phyloP scores from a whole-genome alignment of 2,888 invertebrate species.

The Zelleria hepariella region DNA sequence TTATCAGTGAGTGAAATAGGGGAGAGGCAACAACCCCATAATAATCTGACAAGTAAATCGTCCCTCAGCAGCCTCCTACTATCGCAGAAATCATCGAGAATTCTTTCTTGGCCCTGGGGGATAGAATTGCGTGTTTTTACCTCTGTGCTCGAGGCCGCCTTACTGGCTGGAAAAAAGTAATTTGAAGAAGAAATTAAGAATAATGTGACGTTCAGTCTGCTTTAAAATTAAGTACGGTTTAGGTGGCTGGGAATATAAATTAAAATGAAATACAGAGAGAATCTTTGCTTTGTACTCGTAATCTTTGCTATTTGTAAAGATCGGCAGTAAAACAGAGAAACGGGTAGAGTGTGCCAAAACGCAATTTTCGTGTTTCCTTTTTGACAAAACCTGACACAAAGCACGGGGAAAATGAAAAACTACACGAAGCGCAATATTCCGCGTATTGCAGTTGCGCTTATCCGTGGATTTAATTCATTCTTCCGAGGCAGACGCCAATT shows the following conservation, averaged over 20 bases:
- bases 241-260: neutral
- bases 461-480: slow-evolving; percentile 18
- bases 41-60: neutral
- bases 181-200: neutral
- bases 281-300: no score
- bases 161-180: neutral
- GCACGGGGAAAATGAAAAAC: slow-evolving; percentile 16
- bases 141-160: neutral
- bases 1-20: neutral
- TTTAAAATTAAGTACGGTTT: neutral
- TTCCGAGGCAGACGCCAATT: slow-evolving; percentile 18
- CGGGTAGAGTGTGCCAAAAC: neutral
- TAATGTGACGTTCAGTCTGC: neutral
- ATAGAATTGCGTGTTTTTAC: neutral
- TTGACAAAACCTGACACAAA: neutral
- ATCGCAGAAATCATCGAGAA: neutral
- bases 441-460: neutral
- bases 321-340: neutral
- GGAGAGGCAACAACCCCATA: neutral
- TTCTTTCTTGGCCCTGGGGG: neutral
- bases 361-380: neutral
- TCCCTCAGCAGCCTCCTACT: neutral
- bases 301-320: no score
- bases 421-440: neutral
- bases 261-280: no score